A percentile compares a stretch with the other conserved stretches of the same genome.
Evolutionary conservation across 2,888 invertebrate genomes (phyloP).

Genomic region (Schrankia costaestrigalis): DNA sequence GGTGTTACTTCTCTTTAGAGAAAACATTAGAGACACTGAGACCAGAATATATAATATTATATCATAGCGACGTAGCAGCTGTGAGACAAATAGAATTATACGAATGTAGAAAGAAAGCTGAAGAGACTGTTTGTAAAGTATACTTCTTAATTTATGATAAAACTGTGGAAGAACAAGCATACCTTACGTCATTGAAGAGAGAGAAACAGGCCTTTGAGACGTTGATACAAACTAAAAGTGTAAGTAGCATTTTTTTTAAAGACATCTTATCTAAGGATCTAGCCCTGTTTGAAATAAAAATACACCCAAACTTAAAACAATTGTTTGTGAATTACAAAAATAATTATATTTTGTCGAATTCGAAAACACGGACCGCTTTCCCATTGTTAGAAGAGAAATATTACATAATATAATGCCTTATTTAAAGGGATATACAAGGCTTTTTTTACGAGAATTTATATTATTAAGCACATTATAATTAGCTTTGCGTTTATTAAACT

Average conservation of each 20-base stretch:
- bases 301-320: no score
- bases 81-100: constrained; percentile 95
- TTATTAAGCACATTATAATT: background rate
- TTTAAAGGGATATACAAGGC: no score
- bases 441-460: no score
- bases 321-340: background rate
- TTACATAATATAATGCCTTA: no score
- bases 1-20: constrained; percentile 86
- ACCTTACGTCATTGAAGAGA: constrained; percentile 91
- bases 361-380: no score
- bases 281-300: no score
- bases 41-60: constrained; percentile 93
- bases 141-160: constrained; percentile 95
- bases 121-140: constrained; percentile 82
- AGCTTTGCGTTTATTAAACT: background rate
- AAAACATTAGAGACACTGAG: constrained; percentile 83
- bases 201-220: constrained; percentile 97
- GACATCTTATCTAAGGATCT: background rate
- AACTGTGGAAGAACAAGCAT: constrained; percentile 98
- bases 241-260: constrained; percentile 63
- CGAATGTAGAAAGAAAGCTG: constrained; percentile 80
- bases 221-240: constrained; percentile 95
- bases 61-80: constrained; percentile 92
- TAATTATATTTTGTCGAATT: no score
- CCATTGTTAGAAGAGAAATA: no score